Percentiles rank a stretch among this genome's conserved stretches.
Conservation (phyloP, 2,888 invertebrate species). For the Eristalis tenax region DNA sequence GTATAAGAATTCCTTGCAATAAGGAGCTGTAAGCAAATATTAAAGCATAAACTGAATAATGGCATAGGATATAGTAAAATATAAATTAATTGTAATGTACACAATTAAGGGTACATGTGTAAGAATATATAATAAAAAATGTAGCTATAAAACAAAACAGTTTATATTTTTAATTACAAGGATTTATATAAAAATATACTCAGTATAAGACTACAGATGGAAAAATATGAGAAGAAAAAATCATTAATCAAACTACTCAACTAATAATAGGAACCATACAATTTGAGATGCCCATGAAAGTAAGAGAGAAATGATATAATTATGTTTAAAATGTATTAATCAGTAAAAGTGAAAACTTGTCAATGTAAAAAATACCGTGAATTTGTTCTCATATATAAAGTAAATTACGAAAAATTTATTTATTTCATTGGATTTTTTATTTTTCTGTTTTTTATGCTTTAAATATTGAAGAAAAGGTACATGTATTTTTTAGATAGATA, state of each 20-base stretch:
- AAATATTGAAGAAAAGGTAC: conserved; percentile 16
- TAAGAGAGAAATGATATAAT: conserved; percentile 62
- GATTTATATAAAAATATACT: conserved; percentile 66
- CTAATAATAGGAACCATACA: conserved; percentile 45
- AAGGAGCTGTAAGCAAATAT: conserved; percentile 63
- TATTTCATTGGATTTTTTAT: conserved; percentile 25
- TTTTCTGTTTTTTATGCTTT: conserved; percentile 25
- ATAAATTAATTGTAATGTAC: conserved; percentile 58
- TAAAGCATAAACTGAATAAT: conserved; percentile 66
- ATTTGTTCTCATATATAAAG: conserved; percentile 1
- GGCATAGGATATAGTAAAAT: conserved; percentile 63
- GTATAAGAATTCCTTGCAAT: conserved; percentile 52
- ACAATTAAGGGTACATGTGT: conserved; percentile 53
- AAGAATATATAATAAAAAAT: conserved; percentile 57
- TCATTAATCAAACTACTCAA: conserved; percentile 65
- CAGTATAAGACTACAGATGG: conserved; percentile 68
- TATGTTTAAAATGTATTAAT: conserved; percentile 29
- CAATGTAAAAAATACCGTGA: not conserved
- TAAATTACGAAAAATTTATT: conserved; percentile 2
- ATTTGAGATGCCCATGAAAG: conserved; percentile 69
- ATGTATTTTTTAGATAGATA: conserved; percentile 53
- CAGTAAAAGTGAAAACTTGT: conserved; percentile 30
- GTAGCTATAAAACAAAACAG: conserved; percentile 62
- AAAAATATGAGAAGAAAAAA: conserved; percentile 45
- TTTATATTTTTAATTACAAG: conserved; percentile 71